A percentile compares a stretch with the other conserved stretches of the same genome.
These are phyloP conservation scores for Philopedon plagiatum DNA, from an alignment of 2,888 invertebrate genomes.

Conservation along the genomic window DNA sequence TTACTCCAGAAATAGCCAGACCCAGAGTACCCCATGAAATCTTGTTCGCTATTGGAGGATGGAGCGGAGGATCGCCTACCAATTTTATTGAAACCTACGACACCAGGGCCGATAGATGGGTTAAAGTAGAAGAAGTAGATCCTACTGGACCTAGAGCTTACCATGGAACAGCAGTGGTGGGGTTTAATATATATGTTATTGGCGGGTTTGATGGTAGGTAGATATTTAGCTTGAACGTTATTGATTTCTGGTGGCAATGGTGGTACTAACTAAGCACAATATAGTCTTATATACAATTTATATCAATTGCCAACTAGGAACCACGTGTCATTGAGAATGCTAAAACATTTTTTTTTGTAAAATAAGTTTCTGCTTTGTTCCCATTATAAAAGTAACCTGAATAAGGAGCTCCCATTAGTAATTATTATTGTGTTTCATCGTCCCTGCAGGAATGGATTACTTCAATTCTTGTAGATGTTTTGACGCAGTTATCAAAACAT, in stretches of 20 bases:
- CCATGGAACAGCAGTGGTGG: constrained; percentile 93
- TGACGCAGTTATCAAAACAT: constrained; percentile 85
- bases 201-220: constrained; percentile 92
- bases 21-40: constrained; percentile 91
- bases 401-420: no score
- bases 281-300: no score
- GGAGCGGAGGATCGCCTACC: constrained; percentile 83
- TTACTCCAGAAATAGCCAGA: constrained; percentile 86
- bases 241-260: no score
- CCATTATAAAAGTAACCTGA: no score
- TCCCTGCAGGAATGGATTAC: constrained; percentile 61
- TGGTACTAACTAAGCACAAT: no score
- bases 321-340: no score
- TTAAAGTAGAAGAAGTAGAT: constrained; percentile 85
- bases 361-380: no score
- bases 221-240: no score
- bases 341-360: no score
- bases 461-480: constrained; percentile 74
- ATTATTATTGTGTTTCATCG: no score
- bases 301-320: no score
- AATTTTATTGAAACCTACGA: constrained; percentile 91
- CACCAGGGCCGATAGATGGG: constrained; percentile 91
- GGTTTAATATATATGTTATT: constrained; percentile 87
- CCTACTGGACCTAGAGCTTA: constrained; percentile 90
- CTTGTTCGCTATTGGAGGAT: constrained; percentile 87